A percentile compares a stretch with the other conserved stretches of the same genome.
phyloP scores from a whole-genome alignment of 2,797 vertebrate genomes.

The Danio aesculapii region DNA sequence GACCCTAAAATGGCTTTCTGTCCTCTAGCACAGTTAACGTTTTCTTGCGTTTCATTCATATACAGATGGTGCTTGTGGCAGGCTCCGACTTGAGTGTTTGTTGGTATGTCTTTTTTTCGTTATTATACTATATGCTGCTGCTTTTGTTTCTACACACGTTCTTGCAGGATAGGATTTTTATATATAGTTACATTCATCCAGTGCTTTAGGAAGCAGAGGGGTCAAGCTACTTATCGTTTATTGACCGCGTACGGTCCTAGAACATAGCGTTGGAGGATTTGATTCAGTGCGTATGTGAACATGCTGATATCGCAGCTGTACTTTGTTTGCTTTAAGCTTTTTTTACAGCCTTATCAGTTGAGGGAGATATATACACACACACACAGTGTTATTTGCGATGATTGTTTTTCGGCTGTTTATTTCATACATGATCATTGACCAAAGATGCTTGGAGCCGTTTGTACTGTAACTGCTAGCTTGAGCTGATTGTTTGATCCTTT shows the following conservation, averaged over 20 bases:
- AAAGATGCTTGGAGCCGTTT: conserved; percentile 46
- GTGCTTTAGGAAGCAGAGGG: conserved; percentile 5
- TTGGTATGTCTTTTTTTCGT: conserved; percentile 23
- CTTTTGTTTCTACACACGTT: conserved; percentile 27
- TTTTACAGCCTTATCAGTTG: neutral
- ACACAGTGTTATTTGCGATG: conserved; percentile 12
- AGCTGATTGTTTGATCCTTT: conserved; percentile 1
- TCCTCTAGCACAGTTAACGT: neutral
- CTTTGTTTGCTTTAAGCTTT: neutral
- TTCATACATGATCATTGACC: conserved; percentile 26
- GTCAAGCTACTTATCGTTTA: conserved; percentile 4
- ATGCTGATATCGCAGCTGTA: neutral
- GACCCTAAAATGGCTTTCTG: neutral
- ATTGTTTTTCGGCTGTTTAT: conserved; percentile 33
- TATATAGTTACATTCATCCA: conserved; percentile 5
- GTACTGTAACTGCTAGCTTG: conserved; percentile 26
- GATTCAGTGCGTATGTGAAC: neutral
- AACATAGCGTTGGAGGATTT: neutral
- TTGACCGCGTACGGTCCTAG: neutral
- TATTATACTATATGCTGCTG: conserved; percentile 42
- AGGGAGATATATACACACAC: neutral
- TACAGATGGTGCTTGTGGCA: conserved; percentile 6
- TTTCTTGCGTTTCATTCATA: neutral
- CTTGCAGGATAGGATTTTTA: conserved; percentile 30
- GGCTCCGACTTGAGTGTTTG: conserved; percentile 25